phyloP scores from a whole-genome alignment of 1,140 invertebrate genomes.

The Gonatopus flavifemur region DNA sequence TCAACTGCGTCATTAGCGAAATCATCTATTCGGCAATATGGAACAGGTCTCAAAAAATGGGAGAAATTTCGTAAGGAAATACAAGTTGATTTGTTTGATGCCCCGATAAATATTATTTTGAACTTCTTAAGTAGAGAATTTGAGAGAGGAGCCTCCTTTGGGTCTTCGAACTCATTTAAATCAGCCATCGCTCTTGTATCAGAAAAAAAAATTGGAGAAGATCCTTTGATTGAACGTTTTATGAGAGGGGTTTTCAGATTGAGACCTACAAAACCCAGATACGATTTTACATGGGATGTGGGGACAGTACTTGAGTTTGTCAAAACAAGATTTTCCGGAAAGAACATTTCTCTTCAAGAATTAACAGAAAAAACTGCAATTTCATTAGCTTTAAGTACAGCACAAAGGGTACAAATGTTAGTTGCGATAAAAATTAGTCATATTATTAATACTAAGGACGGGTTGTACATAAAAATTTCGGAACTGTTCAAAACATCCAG shows the following conservation, averaged over 20 bases:
- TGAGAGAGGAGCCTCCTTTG: conserved; percentile 1
- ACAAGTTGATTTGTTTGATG: no score
- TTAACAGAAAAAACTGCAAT: no score
- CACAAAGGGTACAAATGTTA: background rate
- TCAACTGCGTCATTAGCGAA: conserved; percentile 25
- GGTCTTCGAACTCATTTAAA: conserved; percentile 24
- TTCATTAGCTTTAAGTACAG: background rate
- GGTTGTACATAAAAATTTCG: background rate
- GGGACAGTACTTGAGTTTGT: no score
- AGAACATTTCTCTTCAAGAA: no score
- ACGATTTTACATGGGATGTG: conserved; percentile 36
- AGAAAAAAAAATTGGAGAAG: conserved; percentile 14
- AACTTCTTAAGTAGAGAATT: conserved; percentile 12
- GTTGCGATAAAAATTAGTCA: background rate
- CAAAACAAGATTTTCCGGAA: no score
- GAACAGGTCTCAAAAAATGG: no score
- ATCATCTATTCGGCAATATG: conserved; percentile 30
- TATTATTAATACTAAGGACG: background rate
- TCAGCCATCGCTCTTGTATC: conserved; percentile 25
- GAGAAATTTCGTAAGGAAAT: no score
- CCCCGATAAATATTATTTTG: no score
- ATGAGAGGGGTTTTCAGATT: conserved; percentile 29
- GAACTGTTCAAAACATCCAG: background rate
- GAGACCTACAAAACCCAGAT: conserved; percentile 31
- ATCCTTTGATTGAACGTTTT: conserved; percentile 20